Evolutionary conservation across 2,797 vertebrate species (phyloP), one percentile per base, ranked within the genome.

Genomic region (Paedocypris micromegethes): DNA sequence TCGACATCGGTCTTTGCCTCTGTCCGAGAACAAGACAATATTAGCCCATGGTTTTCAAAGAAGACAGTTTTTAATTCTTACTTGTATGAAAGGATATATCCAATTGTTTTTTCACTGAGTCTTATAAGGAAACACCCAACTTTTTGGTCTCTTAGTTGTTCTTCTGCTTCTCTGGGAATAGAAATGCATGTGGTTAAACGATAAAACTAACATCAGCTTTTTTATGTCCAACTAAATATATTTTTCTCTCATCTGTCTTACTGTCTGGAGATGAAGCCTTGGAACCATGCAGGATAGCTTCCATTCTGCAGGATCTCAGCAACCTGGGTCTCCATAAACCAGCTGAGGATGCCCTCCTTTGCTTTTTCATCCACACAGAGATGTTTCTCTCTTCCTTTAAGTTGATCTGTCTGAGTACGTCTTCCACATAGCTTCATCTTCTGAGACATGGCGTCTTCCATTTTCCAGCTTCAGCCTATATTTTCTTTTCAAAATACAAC

Each of bases 51-150:
- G 39, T 37, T 41, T 3, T 4, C 2, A 51, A 9, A 37, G 4
- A 40, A 63, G 44, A 47, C 5, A 5, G 8, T 47, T 44, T 0
- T 9, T 58, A 9, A 38, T 50, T 39, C 87, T 86, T 82, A 93
- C 92, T 80, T 92, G 82, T 93, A 94, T 66, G 92, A 94, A 54
- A 94, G 80, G 79, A 94, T 89, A 83, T 91, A 94, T 66, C 92
- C 86, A 0, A 87, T 78, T 8, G 90, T 77, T 81, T 87, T 88
- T 58, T 91, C 87, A 0, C 92, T 93, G 76, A 93, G 86, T 65
- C 91, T 85, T 56, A 94, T 88, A 70, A 94, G 88, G 72, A 94
- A 94, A 53, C 81, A 85, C 44, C 93, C 92, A 4, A 84, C 57
- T n/a, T 73, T 74, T 81, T 84, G 88, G 73, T 92, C 87, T 78